Conservation (phyloP, 2,888 invertebrate species). For the Hypselothyrea guttata region DNA sequence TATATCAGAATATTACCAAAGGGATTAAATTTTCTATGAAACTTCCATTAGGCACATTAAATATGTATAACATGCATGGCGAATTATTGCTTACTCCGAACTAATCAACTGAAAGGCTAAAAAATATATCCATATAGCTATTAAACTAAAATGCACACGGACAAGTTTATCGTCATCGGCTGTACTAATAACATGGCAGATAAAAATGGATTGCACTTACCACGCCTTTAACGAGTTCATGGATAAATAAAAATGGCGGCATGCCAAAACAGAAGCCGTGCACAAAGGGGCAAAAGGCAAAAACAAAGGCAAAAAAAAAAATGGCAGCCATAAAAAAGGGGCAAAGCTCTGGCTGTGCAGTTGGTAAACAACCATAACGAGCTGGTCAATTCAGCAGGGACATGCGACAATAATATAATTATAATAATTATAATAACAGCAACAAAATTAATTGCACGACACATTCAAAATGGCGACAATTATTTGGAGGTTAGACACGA, state of each 20-base stretch:
- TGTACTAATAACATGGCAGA: constrained; percentile 3
- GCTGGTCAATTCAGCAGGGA: constrained; percentile 40
- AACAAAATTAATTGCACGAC: constrained; percentile 58
- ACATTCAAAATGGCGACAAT: constrained; percentile 52
- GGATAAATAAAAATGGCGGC: constrained; percentile 74
- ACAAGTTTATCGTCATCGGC: constrained; percentile 34
- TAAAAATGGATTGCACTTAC: constrained; percentile 42
- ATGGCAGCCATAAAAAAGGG: not conserved
- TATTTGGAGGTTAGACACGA: constrained; percentile 34
- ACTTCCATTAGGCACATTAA: no score
- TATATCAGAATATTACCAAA: no score
- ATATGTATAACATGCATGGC: no score
- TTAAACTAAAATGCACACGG: constrained; percentile 47
- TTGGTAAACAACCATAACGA: constrained; percentile 33
- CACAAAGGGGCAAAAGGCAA: constrained; percentile 27
- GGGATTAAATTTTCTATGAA: no score
- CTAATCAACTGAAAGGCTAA: constrained; percentile 25
- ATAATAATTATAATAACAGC: constrained; percentile 14
- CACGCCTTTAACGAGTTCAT: constrained; percentile 69
- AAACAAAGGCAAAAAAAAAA: constrained; percentile 16
- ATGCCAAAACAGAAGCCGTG: constrained; percentile 65
- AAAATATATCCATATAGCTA: constrained; percentile 14
- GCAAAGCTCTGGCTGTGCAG: constrained; percentile 23
- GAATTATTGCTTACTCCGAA: not conserved
- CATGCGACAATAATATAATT: constrained; percentile 36